These are phyloP conservation scores for Tiphia femorata DNA, from an alignment of 2,888 invertebrate genomes.

Conservation along the genomic window DNA sequence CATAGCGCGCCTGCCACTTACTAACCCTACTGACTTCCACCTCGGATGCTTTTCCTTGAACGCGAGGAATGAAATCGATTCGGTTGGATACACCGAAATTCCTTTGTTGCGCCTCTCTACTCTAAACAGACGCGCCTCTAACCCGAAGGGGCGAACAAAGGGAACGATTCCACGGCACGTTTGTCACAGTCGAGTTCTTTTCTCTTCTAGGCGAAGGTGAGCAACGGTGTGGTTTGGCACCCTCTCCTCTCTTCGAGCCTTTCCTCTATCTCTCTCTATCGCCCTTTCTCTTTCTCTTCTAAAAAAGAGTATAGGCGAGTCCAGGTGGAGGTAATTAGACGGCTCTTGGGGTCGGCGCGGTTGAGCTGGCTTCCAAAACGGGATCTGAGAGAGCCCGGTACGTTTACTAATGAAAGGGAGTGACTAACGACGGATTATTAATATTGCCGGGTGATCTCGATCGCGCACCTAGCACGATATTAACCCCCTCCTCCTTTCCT, in stretches of 20 bases:
- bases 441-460: constrained; percentile 46
- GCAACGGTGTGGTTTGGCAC: no score
- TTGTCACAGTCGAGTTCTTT: constrained; percentile 34
- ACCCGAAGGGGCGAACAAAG: constrained; percentile 13
- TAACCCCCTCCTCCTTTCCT: constrained; percentile 22
- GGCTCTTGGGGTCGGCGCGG: no score
- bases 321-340: constrained; percentile 36
- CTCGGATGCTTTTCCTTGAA: no score
- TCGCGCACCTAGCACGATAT: constrained; percentile 39
- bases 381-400: constrained; percentile 29
- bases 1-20: no score
- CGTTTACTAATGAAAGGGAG: constrained; percentile 44
- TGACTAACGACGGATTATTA: constrained; percentile 50
- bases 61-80: no score
- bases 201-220: no score
- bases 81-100: neutral
- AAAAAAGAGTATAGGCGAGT: constrained; percentile 10
- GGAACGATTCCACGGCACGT: constrained; percentile 32
- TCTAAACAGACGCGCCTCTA: no score
- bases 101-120: no score
- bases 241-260: no score
- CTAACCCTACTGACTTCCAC: no score
- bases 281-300: neutral
- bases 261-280: no score
- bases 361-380: constrained; percentile 40